Base-by-base conservation (phyloP, 2,888 invertebrate species). In the Therioaphis trifolii region DNA sequence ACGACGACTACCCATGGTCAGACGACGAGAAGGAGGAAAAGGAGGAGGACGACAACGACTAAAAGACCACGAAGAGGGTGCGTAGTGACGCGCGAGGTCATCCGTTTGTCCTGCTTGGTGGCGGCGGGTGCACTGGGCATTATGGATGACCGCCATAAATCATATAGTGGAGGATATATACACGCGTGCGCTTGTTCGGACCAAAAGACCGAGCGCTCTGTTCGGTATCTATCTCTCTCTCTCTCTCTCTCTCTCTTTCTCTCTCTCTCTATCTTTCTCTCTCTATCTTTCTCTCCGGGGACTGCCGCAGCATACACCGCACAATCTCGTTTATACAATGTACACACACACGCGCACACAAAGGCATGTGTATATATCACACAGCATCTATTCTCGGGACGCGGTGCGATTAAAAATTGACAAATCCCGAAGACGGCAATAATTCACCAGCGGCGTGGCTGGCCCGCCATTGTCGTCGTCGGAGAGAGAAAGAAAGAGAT, bases 81-180 rank as follows among this genome's bases (percentile, higher is more conserved):
- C 27, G 74, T 1, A 24, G 21, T n/a, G n/a, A n/a, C n/a, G n/a
- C 5, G 68, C 27, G 80, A 72, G 80, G 80, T 82, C 80, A 63
- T 82, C 72, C 49, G 80, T 82, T 82, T 82, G 80, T 82, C 72
- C 72, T n/a, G n/a, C n/a, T n/a, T 46, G 63, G 55, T 18, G 18
- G 35, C 63, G 78, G 49, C 52, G 49, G 72, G 63, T 29, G 52
- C 63, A 43, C 66, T 63, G n/a, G 35, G 71, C 76, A 75, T 86
- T 85, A 86, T 86, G 85, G 86, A 86, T 85, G 85, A 84, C 84
- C 85, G 77, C 84, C 76, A 86, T 86, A 85, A 79, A 86, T 86
- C 86, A 86, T 85, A n/a, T n/a, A 82, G 72, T 78, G 52, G 5
- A n/a, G 14, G 40, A 35, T 68, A 40, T 66, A 68, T 18, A 46